A percentile compares a stretch with the other conserved stretches of the same genome.
Conservation (phyloP, 2,888 invertebrate genomes). For the Selenia dentaria region DNA sequence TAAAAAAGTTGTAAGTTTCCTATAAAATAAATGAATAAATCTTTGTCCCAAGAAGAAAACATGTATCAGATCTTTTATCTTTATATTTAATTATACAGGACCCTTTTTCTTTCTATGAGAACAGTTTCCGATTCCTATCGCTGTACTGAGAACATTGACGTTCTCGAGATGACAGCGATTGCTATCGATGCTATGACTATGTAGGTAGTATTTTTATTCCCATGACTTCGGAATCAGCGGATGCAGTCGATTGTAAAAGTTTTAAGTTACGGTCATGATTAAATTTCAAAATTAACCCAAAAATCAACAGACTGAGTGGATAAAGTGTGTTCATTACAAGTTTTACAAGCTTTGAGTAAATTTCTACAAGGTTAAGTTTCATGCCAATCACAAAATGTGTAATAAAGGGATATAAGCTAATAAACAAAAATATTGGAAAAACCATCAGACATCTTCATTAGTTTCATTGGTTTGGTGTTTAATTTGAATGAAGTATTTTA, state of each 20-base stretch:
- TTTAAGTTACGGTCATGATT: slow-evolving; percentile 28
- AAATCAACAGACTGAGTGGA: slow-evolving; percentile 2
- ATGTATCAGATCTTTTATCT: no score
- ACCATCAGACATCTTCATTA: no score
- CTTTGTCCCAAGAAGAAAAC: no score
- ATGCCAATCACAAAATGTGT: no score
- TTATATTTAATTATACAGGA: slow-evolving; percentile 16
- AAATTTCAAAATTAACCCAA: slow-evolving; percentile 20
- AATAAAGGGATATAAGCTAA: no score
- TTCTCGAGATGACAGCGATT: slow-evolving; percentile 30
- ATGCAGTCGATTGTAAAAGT: slow-evolving; percentile 29
- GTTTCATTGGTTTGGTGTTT: no score
- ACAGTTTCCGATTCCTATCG: neutral
- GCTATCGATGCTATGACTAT: slow-evolving; percentile 8
- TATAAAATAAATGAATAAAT: no score
- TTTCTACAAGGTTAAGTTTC: no score
- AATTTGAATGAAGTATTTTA: no score
- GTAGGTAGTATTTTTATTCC: slow-evolving; percentile 25
- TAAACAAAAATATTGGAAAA: no score
- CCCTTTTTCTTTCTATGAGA: slow-evolving; percentile 28
- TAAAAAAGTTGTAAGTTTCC: no score
- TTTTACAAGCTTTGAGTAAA: neutral
- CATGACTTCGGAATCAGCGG: slow-evolving; percentile 17
- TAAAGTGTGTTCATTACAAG: slow-evolving; percentile 2
- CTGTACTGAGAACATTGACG: slow-evolving; percentile 19